Conservation (phyloP, 2,888 invertebrate species). For the Andrena praecox region DNA sequence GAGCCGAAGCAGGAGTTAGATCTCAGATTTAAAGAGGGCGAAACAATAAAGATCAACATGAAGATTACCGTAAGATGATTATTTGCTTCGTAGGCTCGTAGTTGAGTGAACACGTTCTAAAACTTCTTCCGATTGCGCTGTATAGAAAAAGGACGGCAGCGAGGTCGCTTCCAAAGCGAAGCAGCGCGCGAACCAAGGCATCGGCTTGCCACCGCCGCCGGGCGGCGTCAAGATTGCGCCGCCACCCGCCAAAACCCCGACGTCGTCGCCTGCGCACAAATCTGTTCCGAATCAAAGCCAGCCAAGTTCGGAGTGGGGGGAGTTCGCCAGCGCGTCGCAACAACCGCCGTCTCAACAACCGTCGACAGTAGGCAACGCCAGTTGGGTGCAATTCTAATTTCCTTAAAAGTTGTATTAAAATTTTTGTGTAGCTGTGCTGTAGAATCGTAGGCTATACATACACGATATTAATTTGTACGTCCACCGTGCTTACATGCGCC, state of each 20-base stretch:
- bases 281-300: conserved; percentile 86
- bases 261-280: conserved; percentile 92
- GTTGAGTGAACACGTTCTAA: conserved; percentile 7
- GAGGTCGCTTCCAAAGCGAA: conserved; percentile 90
- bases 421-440: conserved; percentile 67
- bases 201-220: conserved; percentile 94
- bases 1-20: conserved; percentile 93
- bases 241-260: conserved; percentile 89
- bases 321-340: conserved; percentile 87
- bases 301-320: conserved; percentile 90
- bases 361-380: conserved; percentile 79
- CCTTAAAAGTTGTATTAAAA: conserved; percentile 59
- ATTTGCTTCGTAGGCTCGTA: background rate
- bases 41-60: conserved; percentile 99
- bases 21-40: conserved; percentile 99
- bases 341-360: conserved; percentile 73
- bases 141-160: conserved; percentile 94
- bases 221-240: conserved; percentile 91
- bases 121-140: conserved; percentile 57
- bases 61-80: conserved; percentile 92
- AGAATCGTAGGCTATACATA: conserved; percentile 71
- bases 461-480: conserved; percentile 60
- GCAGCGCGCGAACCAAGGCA: conserved; percentile 86
- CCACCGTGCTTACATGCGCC: conserved; percentile 32
- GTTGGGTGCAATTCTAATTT: conserved; percentile 84